Evolutionary conservation across 2,797 vertebrate species (phyloP).

Genomic region (Phoxinus dragarum): DNA sequence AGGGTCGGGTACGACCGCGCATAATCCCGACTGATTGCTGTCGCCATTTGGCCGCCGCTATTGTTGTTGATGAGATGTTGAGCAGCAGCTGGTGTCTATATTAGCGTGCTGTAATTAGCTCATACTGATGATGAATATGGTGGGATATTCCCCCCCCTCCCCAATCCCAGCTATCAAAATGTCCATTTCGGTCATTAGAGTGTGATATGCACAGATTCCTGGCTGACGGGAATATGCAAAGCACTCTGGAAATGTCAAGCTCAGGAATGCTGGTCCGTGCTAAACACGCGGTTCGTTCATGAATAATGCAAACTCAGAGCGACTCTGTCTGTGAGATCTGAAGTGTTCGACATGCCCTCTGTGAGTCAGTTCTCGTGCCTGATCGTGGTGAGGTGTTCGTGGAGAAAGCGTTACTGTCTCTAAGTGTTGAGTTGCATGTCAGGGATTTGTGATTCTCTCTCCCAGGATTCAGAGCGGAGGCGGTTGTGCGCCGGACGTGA

Average conservation of each 20-base stretch:
- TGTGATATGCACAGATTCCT: slow-evolving; percentile 55
- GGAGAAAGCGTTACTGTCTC: not conserved
- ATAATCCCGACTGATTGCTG: slow-evolving; percentile 27
- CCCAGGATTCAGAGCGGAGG: not conserved
- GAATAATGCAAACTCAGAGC: slow-evolving; percentile 53
- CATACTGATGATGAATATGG: slow-evolving; percentile 66
- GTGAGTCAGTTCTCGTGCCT: slow-evolving; percentile 23
- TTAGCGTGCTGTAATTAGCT: slow-evolving; percentile 72
- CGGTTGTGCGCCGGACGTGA: slow-evolving; percentile 60
- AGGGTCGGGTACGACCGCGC: not conserved
- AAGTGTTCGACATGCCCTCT: slow-evolving; percentile 47
- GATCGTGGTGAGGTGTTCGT: not conserved
- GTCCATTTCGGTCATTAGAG: slow-evolving; percentile 64
- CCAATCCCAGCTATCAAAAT: slow-evolving; percentile 65
- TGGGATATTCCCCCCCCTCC: slow-evolving; percentile 55
- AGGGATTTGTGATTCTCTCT: not conserved
- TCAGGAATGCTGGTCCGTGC: slow-evolving; percentile 58
- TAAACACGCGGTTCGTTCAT: slow-evolving; percentile 60
- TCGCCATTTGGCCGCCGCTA: slow-evolving; percentile 24
- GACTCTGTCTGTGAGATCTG: slow-evolving; percentile 58
- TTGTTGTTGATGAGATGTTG: slow-evolving; percentile 66
- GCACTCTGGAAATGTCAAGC: slow-evolving; percentile 65
- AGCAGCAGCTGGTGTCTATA: slow-evolving; percentile 71
- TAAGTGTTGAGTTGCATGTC: not conserved
- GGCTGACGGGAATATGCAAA: slow-evolving; percentile 55